Evolutionary conservation across 2,888 invertebrate genomes (phyloP).

Genomic region (Oxycera nigricornis): DNA sequence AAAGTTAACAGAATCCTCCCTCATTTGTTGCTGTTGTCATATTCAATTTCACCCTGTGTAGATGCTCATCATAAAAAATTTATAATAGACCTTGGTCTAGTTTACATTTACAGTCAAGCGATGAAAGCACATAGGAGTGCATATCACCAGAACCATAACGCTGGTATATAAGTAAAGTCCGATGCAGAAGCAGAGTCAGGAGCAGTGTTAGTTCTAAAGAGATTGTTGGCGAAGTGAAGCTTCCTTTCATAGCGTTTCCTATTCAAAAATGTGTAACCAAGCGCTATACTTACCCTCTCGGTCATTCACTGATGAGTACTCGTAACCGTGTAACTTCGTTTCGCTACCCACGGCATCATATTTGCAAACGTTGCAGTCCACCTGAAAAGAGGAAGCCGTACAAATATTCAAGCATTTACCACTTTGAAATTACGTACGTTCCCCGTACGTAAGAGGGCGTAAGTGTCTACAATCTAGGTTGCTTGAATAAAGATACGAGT

Average conservation of each 20-base stretch:
- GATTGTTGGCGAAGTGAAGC: slow-evolving; percentile 1
- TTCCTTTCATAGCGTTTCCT: slow-evolving; percentile 1
- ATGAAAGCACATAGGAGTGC: not conserved
- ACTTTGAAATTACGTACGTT: too few species aligned
- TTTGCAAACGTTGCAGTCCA: slow-evolving; percentile 59
- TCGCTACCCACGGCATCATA: slow-evolving; percentile 59
- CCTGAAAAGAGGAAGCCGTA: slow-evolving; percentile 50
- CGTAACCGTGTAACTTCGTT: slow-evolving; percentile 56
- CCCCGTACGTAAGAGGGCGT: not conserved
- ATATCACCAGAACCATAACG: not conserved
- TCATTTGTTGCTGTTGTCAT: not conserved
- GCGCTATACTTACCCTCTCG: slow-evolving; percentile 54
- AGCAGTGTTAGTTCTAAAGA: not conserved
- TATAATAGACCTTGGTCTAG: slow-evolving; percentile 36
- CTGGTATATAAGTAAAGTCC: not conserved
- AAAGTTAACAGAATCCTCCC: not conserved
- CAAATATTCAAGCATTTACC: too few species aligned
- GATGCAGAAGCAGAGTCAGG: not conserved
- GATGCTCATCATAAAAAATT: slow-evolving; percentile 23
- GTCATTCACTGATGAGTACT: slow-evolving; percentile 51
- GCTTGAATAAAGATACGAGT: not conserved
- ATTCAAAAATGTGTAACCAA: slow-evolving; percentile 10
- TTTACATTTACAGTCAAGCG: not conserved
- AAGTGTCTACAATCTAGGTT: not conserved
- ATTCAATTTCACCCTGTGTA: not conserved